Conservation (phyloP, 2,113 vertebrate species). For the Syngnathus floridae region DNA sequence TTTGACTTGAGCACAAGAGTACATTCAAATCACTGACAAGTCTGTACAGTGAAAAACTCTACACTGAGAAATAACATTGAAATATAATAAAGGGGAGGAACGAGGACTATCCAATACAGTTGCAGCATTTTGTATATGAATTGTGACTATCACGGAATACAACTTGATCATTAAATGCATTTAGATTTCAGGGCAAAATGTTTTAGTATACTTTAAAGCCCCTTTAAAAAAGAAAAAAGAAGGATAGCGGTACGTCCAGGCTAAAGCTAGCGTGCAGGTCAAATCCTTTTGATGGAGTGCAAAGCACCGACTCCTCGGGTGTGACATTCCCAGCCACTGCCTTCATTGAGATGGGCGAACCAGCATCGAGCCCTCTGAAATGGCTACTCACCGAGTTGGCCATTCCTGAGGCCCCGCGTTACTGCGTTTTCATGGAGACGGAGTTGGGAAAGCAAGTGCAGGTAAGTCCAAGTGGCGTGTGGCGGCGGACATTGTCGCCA, state of each 20-base stretch:
- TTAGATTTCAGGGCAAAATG: not conserved
- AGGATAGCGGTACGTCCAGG: conserved; percentile 12
- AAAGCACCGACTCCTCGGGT: conserved; percentile 31
- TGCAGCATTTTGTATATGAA: not conserved
- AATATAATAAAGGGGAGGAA: not conserved
- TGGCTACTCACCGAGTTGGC: conserved; percentile 85
- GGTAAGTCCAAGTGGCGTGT: conserved; percentile 62
- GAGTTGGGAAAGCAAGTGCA: conserved; percentile 63
- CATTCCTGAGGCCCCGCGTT: conserved; percentile 81
- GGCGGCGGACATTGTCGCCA: conserved; percentile 78
- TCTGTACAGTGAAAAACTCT: not conserved
- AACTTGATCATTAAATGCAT: not conserved
- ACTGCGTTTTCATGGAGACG: conserved; percentile 81
- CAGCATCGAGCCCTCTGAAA: not conserved
- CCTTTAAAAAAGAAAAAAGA: not conserved
- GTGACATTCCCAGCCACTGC: conserved; percentile 16
- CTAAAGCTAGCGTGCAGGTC: conserved; percentile 28
- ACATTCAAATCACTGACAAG: too few relatives aligned
- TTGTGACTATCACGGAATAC: not conserved
- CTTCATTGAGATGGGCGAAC: not conserved
- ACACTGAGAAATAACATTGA: not conserved
- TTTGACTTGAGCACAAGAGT: too few relatives aligned
- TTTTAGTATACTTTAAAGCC: not conserved
- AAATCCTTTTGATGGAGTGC: conserved; percentile 34
- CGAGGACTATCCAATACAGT: not conserved